Evolutionary conservation across 2,888 invertebrate genomes (phyloP).

Genomic region (Galerucella calmariensis): DNA sequence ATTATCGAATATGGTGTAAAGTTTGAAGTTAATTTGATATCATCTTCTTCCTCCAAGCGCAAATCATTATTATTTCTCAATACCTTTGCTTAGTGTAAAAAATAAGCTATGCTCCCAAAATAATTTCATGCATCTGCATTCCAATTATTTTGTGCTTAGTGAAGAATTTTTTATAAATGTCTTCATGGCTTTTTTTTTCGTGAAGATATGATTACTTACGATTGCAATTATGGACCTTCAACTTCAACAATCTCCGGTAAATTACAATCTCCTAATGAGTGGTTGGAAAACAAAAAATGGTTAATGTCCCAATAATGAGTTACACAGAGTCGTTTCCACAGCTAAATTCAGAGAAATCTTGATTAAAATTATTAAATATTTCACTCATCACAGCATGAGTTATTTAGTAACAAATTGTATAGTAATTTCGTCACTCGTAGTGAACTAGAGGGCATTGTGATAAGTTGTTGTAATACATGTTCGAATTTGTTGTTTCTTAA

Average conservation of each 20-base stretch:
- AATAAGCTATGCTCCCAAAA: no score
- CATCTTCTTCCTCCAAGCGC: no score
- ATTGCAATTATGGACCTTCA: constrained; percentile 5
- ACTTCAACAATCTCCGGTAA: neutral
- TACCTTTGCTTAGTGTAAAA: no score
- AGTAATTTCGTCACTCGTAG: no score
- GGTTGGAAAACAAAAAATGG: constrained; percentile 8
- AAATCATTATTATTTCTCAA: no score
- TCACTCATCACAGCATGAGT: no score
- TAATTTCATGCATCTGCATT: neutral
- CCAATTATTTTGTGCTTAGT: neutral
- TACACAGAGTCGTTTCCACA: neutral
- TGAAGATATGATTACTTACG: neutral
- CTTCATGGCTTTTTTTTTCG: neutral
- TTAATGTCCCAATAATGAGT: constrained; percentile 1
- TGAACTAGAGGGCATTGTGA: no score
- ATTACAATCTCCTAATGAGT: constrained; percentile 12
- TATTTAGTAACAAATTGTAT: no score
- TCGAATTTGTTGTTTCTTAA: no score
- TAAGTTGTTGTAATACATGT: no score
- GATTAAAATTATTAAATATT: neutral
- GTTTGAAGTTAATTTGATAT: no score
- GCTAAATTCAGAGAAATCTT: neutral
- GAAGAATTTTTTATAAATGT: neutral
- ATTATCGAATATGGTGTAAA: no score